Evolutionary conservation across 2,113 vertebrate species (phyloP).

Genomic region (Archilochus colubris): DNA sequence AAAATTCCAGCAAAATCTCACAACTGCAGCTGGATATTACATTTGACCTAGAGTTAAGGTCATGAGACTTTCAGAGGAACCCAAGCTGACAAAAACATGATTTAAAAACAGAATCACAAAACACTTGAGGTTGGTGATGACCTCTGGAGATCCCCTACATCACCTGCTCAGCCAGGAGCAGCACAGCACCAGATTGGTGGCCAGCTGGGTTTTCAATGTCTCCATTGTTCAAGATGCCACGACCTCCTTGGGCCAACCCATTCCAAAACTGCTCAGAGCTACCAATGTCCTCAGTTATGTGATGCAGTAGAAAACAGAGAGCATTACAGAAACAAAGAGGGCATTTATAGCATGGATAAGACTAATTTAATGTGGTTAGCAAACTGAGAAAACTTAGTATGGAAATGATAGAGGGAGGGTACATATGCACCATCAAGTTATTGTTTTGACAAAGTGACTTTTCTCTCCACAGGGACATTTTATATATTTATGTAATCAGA

Average conservation of each 20-base stretch:
- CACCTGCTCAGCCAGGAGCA: neutral
- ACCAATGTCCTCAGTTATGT: neutral
- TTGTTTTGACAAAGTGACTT: neutral
- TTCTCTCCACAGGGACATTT: neutral
- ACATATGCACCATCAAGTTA: neutral
- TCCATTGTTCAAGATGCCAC: rapidly evolving
- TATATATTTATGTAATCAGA: neutral
- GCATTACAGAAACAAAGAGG: neutral
- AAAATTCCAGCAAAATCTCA: neutral
- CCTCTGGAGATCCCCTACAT: neutral
- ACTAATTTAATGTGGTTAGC: neutral
- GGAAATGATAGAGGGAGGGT: neutral
- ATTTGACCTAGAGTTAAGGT: neutral
- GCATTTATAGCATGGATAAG: neutral
- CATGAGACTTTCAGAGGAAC: neutral
- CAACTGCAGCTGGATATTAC: neutral
- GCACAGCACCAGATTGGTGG: neutral
- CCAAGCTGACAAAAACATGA: neutral
- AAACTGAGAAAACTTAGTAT: neutral
- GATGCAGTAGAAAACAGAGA: neutral
- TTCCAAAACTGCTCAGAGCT: neutral
- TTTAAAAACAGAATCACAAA: neutral
- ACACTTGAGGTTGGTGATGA: neutral
- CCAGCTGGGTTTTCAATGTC: neutral
- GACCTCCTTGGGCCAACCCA: neutral